Evolutionary conservation across 2,888 invertebrate species (phyloP), one percentile per base, ranked within the genome.

Genomic region (Tiliacea aurago): DNA sequence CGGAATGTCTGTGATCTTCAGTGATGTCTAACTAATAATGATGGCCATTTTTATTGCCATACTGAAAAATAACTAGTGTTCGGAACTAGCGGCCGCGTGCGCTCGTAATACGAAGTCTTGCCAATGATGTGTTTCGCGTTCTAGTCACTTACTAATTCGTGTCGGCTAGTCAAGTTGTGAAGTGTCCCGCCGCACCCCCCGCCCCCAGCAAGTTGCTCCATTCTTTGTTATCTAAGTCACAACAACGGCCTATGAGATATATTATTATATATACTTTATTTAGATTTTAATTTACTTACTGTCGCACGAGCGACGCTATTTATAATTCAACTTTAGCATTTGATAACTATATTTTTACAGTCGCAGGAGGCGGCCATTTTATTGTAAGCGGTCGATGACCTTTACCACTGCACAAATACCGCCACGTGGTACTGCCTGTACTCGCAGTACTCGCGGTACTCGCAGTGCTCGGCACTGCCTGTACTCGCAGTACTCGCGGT

Each of bases 91-190:
- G 84, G 65, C 72, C 69, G 75, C 68, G 84, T 68, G 76, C 84
- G 82, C 84, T 76, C 82, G 88, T 78, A 84, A 84, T 86, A 87
- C 88, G 90, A 89, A 91, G 91, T 95, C 95, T 95, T 95, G 95
- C 95, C 95, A 95, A 92, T 91, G 91, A 89, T 91, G 90, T 90
- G 93, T 94, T 91, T 93, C 94, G 93, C 89, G 94, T 94, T 95
- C 96, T 96, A 96, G 96, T 96, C 96, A 95, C 91, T 95, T 91
- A 90, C 93, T 93, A 90, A 93, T 93, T 93, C 93, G 94, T 94
- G 94, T 94, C 91, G 95, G 95, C 95, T 95, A 95, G 95, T 95
- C 95, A 95, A 93, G 92, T 89, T 88, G 78, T 72, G 70, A 73
- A 71, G 65, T 76, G 84, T 83, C 76, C 80, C 75, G 81, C 80